Percentiles rank a stretch among this genome's conserved stretches.
Evolutionary conservation across 2,888 invertebrate genomes (phyloP).

Genomic region (Latrodectus elegans): DNA sequence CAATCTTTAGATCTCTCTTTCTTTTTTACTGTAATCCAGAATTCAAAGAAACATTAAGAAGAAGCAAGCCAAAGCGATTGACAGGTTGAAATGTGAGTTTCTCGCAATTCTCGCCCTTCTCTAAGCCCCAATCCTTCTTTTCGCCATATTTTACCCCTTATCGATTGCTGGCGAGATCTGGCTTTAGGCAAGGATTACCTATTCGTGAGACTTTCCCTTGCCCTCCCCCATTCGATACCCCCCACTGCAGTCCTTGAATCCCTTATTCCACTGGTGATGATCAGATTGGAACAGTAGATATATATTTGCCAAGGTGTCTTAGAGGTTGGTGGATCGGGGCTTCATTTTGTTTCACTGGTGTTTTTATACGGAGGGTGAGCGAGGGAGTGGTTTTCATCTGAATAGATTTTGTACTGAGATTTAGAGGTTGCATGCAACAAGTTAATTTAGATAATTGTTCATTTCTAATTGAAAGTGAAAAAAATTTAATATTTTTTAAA

Average conservation of each 20-base stretch:
- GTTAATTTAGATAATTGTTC: too few relatives aligned
- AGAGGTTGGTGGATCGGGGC: conserved; percentile 29
- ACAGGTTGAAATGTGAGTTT: conserved; percentile 65
- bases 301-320: conserved; percentile 33
- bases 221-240: not conserved
- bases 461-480: too few relatives aligned
- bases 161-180: conserved; percentile 39
- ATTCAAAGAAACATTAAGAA: conserved; percentile 42
- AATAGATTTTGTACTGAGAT: too few relatives aligned
- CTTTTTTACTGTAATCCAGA: conserved; percentile 34
- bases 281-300: conserved; percentile 25
- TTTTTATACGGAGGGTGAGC: too few relatives aligned
- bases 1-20: conserved; percentile 2
- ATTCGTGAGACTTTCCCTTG: conserved; percentile 26
- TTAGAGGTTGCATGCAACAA: too few relatives aligned
- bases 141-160: conserved; percentile 58
- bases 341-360: conserved; percentile 10
- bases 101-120: conserved; percentile 40
- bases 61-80: conserved; percentile 27
- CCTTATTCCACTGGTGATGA: conserved; percentile 6
- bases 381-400: too few relatives aligned
- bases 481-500: too few relatives aligned
- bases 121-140: conserved; percentile 55
- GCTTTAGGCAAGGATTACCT: conserved; percentile 58
- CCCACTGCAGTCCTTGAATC: conserved; percentile 14